Percentiles rank a stretch among this genome's conserved stretches.
Conservation (phyloP, 2,888 invertebrate species). For the Pandemis corylana region DNA sequence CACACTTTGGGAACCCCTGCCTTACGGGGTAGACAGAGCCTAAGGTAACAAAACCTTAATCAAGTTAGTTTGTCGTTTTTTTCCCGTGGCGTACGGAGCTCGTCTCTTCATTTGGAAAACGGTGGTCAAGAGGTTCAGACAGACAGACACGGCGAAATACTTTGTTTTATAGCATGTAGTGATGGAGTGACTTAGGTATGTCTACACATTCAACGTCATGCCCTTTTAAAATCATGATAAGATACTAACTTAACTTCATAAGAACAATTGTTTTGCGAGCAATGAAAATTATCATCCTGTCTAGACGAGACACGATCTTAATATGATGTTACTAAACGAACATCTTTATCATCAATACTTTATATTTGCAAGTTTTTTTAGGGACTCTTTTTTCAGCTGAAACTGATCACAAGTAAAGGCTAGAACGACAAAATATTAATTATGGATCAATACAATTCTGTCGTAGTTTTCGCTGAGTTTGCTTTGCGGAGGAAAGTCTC, state of each 20-base stretch:
- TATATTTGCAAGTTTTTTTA: not conserved
- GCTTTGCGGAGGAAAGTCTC: slow-evolving; percentile 21
- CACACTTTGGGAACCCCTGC: no score
- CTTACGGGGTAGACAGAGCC: no score
- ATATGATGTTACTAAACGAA: slow-evolving; percentile 1
- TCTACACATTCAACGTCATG: no score
- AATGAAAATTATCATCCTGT: slow-evolving; percentile 7
- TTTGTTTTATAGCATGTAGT: no score
- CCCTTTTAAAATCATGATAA: not conserved
- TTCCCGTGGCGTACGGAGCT: no score
- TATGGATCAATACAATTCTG: slow-evolving; percentile 19
- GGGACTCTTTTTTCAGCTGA: not conserved
- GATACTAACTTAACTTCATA: not conserved
- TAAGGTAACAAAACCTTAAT: no score
- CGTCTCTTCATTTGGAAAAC: no score
- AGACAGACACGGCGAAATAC: no score
- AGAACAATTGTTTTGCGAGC: not conserved
- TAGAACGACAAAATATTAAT: not conserved
- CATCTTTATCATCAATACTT: slow-evolving; percentile 6
- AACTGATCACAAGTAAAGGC: not conserved
- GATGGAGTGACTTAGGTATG: no score
- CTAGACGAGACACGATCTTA: slow-evolving; percentile 31
- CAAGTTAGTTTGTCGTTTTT: no score
- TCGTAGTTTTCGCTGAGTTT: slow-evolving; percentile 26
- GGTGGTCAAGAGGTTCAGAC: no score